Base-by-base conservation (phyloP, 1,140 invertebrate genomes). In the Ptiloglossa arizonensis region DNA sequence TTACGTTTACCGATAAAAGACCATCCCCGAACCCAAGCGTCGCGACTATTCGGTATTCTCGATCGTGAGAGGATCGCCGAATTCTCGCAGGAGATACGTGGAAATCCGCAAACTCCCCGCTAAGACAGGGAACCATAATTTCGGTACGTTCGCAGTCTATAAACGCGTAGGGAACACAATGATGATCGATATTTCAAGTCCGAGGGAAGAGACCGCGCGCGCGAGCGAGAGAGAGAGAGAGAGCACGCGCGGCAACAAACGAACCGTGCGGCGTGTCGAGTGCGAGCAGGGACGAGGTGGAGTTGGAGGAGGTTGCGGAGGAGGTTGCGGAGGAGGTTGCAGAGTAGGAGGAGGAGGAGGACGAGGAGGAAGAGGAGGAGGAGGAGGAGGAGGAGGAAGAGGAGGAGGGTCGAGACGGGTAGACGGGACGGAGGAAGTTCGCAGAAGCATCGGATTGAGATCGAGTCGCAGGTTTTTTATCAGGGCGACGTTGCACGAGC, bases 391-490 rank as follows among this genome's bases (percentile, higher is more conserved):
- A 27, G n/a, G 35, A 1, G 9, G 35, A 15, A 13, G 22, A 46
- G n/a, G 27, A 5, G 54, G 4, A 27, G 27, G 54, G 11, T 29
- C 8, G 60, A n/a, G 50, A n/a, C 50, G 22, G 27, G 70, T 11
- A 27, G 80, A 82, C 73, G 52, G 54, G 67, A 32, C 52, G 66
- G 63, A 73, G 76, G 63, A 76, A 48, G 62, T 74, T 71, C 71
- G 83, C 54, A 70, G 81, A 73, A 79, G 79, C 59, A 57, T 85
- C 81, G 85, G 87, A 91, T 91, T 91, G 89, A 91, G 89, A 91
- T 90, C 89, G 88, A 91, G 88, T 86, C 81, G 64, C 76, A 86
- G 66, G 80, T 89, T 91, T 91, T 92, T 91, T 91, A 88, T 91
- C 86, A 86, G 85, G 27, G 62, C 74, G 82, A 80, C 81, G 85